phyloP scores from a whole-genome alignment of 2,113 vertebrate species.

The Anolis carolinensis region DNA sequence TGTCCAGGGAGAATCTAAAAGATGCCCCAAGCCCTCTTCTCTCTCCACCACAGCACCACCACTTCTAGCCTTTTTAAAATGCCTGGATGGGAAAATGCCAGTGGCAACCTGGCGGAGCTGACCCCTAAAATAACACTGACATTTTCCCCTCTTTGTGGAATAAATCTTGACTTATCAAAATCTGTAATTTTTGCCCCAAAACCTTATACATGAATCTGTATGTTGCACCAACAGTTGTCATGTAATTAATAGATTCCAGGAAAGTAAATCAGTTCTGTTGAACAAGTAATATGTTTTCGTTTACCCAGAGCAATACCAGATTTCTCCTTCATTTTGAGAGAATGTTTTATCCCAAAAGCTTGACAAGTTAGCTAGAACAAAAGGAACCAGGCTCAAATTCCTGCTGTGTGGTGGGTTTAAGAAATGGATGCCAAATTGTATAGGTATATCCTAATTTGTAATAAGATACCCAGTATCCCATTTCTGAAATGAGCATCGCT shows the following conservation, averaged over 20 bases:
- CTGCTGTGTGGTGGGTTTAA: background rate
- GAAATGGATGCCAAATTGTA: conserved; percentile 19
- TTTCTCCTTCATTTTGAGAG: background rate
- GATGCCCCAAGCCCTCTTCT: too few species aligned
- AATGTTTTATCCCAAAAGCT: background rate
- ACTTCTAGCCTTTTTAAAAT: too few species aligned
- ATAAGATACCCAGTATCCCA: background rate
- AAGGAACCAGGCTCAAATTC: background rate
- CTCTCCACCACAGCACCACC: too few species aligned
- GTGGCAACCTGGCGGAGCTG: too few species aligned
- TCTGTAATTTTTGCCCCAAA: too few species aligned
- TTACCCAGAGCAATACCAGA: background rate
- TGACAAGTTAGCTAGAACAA: background rate
- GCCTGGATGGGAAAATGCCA: too few species aligned
- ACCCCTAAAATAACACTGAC: too few species aligned
- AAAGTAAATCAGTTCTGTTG: background rate
- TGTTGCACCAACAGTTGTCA: background rate
- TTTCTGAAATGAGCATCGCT: conserved; percentile 29
- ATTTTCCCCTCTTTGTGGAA: too few species aligned
- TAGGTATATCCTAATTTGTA: conserved; percentile 10
- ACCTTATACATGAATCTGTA: too few species aligned
- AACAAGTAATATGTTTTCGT: background rate
- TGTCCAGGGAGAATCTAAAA: too few species aligned
- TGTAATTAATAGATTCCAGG: background rate
- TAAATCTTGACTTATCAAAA: too few species aligned